phyloP scores from a whole-genome alignment of 2,797 vertebrate species.

The Kryptopterus vitreolus region DNA sequence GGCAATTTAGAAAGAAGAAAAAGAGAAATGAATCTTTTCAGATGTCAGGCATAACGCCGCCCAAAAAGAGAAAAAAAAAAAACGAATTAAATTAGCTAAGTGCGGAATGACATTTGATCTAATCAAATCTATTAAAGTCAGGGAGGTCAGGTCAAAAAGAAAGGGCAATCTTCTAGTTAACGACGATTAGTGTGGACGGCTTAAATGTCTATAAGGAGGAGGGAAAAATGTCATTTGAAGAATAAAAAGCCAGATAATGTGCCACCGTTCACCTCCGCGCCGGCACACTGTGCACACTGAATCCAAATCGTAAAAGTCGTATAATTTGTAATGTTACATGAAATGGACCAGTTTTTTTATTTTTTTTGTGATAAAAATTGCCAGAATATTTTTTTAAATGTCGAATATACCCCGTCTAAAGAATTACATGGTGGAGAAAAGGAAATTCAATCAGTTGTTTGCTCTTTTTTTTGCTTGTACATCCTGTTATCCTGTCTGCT shows the following conservation, averaged over 20 bases:
- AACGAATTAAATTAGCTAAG: conserved; percentile 65
- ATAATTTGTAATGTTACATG: conserved; percentile 25
- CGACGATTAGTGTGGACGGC: conserved; percentile 36
- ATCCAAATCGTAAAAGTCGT: conserved; percentile 48
- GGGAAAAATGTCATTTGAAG: conserved; percentile 49
- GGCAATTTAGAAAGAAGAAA: conserved; percentile 53
- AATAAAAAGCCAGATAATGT: conserved; percentile 55
- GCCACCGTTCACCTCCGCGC: conserved; percentile 45
- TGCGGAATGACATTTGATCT: conserved; percentile 66
- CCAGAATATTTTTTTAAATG: conserved; percentile 12
- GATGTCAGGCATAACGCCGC: conserved; percentile 63
- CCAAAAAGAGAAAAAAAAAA: conserved; percentile 58
- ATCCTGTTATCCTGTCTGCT: conserved; percentile 38
- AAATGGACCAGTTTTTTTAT: conserved; percentile 13
- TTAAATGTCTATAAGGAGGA: conserved; percentile 46
- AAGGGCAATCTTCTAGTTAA: conserved; percentile 48
- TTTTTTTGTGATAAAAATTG: conserved; percentile 10
- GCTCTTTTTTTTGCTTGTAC: conserved; percentile 38
- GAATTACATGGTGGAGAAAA: conserved; percentile 17
- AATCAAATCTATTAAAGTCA: conserved; percentile 62
- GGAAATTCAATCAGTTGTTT: conserved; percentile 28
- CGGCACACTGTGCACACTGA: conserved; percentile 32
- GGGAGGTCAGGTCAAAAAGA: conserved; percentile 52
- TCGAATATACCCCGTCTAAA: conserved; percentile 45
- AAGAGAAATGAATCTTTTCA: conserved; percentile 66